Base-by-base conservation (phyloP, 2,113 vertebrate species). In the Pyxicephalus adspersus region DNA sequence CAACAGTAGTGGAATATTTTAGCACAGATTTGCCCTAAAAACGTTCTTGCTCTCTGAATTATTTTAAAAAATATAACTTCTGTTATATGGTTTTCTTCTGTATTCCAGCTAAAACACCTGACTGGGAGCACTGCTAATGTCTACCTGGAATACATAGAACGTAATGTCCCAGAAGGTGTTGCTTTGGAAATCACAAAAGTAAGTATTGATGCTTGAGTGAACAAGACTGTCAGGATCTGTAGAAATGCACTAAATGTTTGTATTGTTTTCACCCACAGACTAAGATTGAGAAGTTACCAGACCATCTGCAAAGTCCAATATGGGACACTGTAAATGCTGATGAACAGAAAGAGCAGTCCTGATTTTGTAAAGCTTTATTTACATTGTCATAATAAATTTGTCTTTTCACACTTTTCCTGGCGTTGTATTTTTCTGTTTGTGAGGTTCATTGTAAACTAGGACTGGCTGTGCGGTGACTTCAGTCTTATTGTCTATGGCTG, bases 161-260 rank as follows among this genome's bases (percentile, higher is more conserved):
- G 98, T 74, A 99, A 99, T 87, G 89, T 99, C 80, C 97, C 98
- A 2, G 98, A 98, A 89, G 97, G 98, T 1, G 93, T 98, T 52
- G 96, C 97, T 72, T 96, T 99, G 96, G 95, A 96, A 88, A 94
- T 99, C 55, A 95, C 91, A 84, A 97, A 96, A 93, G 98, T 98
- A 89, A 73, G 52, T 50, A 11, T 11, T 58, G 28, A 82, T 83
- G 51, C 58, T 51, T 0, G 13, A 18, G 0, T 4, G 45, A 25
- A 61, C 19, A 64, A 9, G 71, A 1, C 22, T 60, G 0, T 0
- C 3, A 23, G 3, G 13, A 2, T 38, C 38, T 31, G n/a, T 3
- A 76, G 17, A 34, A 72, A 23, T 66, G 8, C n/a, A 58, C 23
- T 22, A n/a, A 74, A 66, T n/a, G 17, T 29, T 34, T 15, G 1